Evolutionary conservation across 1,140 invertebrate species (phyloP).

Genomic region (Scaptomyza montana): DNA sequence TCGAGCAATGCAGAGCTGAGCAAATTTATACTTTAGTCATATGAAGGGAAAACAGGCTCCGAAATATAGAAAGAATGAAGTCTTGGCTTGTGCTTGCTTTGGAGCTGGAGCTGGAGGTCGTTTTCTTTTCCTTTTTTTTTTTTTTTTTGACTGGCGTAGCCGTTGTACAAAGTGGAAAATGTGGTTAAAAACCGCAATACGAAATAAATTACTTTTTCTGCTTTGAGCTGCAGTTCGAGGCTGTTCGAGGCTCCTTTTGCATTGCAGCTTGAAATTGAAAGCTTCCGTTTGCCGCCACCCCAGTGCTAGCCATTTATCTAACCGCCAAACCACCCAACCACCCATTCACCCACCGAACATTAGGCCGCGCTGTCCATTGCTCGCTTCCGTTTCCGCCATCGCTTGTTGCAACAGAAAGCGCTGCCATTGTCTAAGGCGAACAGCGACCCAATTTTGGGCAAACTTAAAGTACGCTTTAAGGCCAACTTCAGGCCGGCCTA

Average conservation of each 20-base stretch:
- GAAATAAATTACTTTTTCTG: slow-evolving; percentile 83
- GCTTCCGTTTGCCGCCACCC: slow-evolving; percentile 63
- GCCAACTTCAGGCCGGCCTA: slow-evolving; percentile 53
- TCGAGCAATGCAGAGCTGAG: slow-evolving; percentile 62
- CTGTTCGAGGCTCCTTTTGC: slow-evolving; percentile 53
- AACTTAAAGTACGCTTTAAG: slow-evolving; percentile 72
- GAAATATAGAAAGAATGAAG: slow-evolving; percentile 26
- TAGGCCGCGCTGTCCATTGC: slow-evolving; percentile 72
- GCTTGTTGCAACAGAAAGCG: slow-evolving; percentile 10
- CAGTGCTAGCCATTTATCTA: slow-evolving; percentile 62
- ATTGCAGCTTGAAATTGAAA: slow-evolving; percentile 80
- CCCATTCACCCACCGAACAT: slow-evolving; percentile 62
- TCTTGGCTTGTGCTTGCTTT: slow-evolving; percentile 18
- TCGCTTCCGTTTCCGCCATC: slow-evolving; percentile 68
- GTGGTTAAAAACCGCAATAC: slow-evolving; percentile 82
- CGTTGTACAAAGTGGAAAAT: slow-evolving; percentile 81
- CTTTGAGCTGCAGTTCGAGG: slow-evolving; percentile 70
- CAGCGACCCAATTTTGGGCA: slow-evolving; percentile 52
- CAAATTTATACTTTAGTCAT: slow-evolving; percentile 42
- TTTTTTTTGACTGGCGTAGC: slow-evolving; percentile 69
- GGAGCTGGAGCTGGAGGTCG: slow-evolving; percentile 51
- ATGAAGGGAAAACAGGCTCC: slow-evolving; percentile 9
- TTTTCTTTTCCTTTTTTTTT: slow-evolving; percentile 38
- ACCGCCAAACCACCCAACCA: slow-evolving; percentile 7
- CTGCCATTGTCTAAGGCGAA: slow-evolving; percentile 26